phyloP scores from a whole-genome alignment of 2,888 invertebrate species.

The Gymnoscelis rufifasciata region DNA sequence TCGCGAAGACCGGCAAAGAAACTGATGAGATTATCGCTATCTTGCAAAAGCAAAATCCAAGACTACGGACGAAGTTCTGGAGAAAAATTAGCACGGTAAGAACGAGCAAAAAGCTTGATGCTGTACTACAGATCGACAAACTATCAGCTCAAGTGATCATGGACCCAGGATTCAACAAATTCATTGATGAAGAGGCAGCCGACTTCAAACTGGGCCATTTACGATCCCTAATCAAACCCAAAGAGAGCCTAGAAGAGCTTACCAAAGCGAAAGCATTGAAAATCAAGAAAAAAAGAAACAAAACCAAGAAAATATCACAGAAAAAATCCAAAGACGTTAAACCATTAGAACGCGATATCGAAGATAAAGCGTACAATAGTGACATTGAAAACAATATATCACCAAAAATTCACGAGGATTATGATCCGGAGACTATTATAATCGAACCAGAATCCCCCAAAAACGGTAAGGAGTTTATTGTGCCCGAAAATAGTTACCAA shows the following conservation, averaged over 20 bases:
- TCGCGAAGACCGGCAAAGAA: slow-evolving; percentile 46
- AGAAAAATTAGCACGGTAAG: slow-evolving; percentile 56
- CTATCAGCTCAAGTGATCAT: slow-evolving; percentile 64
- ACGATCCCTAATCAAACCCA: slow-evolving; percentile 53
- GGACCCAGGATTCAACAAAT: slow-evolving; percentile 47
- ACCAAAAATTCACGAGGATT: slow-evolving; percentile 26
- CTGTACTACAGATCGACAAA: slow-evolving; percentile 64
- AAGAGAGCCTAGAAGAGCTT: slow-evolving; percentile 46
- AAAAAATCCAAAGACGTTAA: slow-evolving; percentile 19
- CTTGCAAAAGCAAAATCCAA: slow-evolving; percentile 58
- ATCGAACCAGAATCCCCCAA: slow-evolving; percentile 32
- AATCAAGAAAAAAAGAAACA: slow-evolving; percentile 11
- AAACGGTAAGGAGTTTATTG: slow-evolving; percentile 15
- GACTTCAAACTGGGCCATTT: slow-evolving; percentile 63
- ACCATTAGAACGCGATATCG: neutral
- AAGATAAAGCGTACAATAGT: slow-evolving; percentile 23
- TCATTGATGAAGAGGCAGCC: slow-evolving; percentile 41
- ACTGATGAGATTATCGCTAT: slow-evolving; percentile 51
- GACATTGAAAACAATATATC: slow-evolving; percentile 26
- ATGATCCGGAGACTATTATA: slow-evolving; percentile 33
- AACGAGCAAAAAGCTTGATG: slow-evolving; percentile 49
- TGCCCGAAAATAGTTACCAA: slow-evolving; percentile 34
- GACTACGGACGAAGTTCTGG: slow-evolving; percentile 66
- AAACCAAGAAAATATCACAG: slow-evolving; percentile 10
- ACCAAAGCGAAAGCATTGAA: slow-evolving; percentile 25